Percentiles rank a stretch among this genome's conserved stretches.
Conservation (phyloP, 2,797 vertebrate genomes). For the Anguilla obscura region DNA sequence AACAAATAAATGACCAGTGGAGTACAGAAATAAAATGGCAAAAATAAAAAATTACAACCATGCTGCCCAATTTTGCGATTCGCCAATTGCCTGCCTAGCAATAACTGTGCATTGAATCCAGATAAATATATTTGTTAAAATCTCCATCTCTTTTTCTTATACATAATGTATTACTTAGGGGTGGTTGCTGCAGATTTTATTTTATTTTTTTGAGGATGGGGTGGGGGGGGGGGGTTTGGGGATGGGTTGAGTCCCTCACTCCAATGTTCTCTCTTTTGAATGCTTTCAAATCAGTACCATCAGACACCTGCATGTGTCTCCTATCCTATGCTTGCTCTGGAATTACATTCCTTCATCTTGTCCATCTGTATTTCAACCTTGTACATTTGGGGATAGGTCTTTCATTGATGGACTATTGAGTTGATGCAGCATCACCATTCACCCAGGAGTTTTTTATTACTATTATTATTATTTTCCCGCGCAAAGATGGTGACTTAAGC, state of each 20-base stretch:
- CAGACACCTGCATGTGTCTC: neutral
- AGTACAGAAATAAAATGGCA: neutral
- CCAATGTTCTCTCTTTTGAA: neutral
- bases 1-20: neutral
- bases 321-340: neutral
- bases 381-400: neutral
- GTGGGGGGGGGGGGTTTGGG: no score
- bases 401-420: neutral
- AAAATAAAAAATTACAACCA: neutral
- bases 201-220: no score
- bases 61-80: neutral
- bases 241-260: neutral
- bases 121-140: neutral
- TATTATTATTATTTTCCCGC: neutral
- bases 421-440: neutral
- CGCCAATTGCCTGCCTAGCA: neutral
- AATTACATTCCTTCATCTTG: neutral
- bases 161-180: neutral
- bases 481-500: slow-evolving; percentile 14
- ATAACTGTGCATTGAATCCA: neutral
- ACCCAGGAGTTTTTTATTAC: neutral
- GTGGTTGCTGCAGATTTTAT: neutral
- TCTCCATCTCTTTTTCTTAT: neutral
- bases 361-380: neutral
- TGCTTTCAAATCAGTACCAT: neutral